phyloP scores from a whole-genome alignment of 2,888 invertebrate genomes.

The Caenorhabditis sp. region DNA sequence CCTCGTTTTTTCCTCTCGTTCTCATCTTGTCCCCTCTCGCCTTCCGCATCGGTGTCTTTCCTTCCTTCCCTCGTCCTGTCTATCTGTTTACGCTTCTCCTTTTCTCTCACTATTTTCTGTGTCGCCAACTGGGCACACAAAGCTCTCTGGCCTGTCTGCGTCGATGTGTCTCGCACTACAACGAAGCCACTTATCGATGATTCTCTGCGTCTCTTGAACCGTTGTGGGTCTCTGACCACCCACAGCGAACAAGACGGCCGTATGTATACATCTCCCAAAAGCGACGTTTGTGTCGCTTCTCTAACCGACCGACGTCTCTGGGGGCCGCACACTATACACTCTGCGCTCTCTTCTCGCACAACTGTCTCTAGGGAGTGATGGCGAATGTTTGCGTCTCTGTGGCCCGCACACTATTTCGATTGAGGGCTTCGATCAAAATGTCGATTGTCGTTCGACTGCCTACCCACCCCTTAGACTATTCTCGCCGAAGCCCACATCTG shows the following conservation, averaged over 20 bases:
- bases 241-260: no score
- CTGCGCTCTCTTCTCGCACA: constrained; percentile 6
- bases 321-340: no score
- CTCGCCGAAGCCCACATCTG: constrained; percentile 25
- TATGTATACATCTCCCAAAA: constrained; percentile 27
- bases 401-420: constrained; percentile 7
- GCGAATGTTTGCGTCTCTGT: constrained; percentile 19
- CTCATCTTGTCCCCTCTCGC: constrained; percentile 2
- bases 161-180: no score
- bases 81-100: no score
- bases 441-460: constrained; percentile 38
- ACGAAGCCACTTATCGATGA: background rate
- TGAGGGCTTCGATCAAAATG: constrained; percentile 49
- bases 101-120: background rate
- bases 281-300: no score
- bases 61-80: constrained; percentile 8
- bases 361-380: constrained; percentile 4
- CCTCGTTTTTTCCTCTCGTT: no score
- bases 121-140: constrained; percentile 21
- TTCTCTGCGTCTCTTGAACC: background rate
- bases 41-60: constrained; percentile 11
- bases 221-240: no score
- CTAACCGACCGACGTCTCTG: constrained; percentile 15
- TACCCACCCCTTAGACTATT: constrained; percentile 41
- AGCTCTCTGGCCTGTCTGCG: background rate